Base-by-base conservation (phyloP, 2,797 vertebrate genomes). In the Perodicticus potto region DNA sequence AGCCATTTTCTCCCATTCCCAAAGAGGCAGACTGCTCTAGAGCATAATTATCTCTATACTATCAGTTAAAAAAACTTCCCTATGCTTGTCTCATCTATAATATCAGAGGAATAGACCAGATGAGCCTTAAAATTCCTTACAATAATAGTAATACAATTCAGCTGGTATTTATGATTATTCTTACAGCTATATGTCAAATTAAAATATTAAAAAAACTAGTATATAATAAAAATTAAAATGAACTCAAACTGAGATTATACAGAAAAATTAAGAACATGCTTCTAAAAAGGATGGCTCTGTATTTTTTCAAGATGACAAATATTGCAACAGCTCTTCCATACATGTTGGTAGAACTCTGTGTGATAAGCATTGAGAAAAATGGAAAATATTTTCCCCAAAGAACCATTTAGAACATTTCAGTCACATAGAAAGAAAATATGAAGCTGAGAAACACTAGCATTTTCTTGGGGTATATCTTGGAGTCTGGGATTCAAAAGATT, bases 401-500 rank as follows among this genome's bases (percentile, higher is more conserved):
- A 59, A 83, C 2, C 1, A 27, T 69, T 45, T 72, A 73, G 45
- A 73, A 34, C 34, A 53, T 83, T 86, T 77, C 69, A 86, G 53
- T 86, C 53, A 63, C 6, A 40, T 55, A 59, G 72, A 29, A 93
- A 67, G 53, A 86, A 91, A 93, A 87, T 69, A 77, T 43, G 49
- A 67, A 69, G 45, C 37, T 67, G 17, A 32, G n/a, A 12, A n/a
- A 93, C 10, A 65, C n/a, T 27, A 81, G 9, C 43, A 82, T 77
- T 61, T 80, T 76, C 32, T 93, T 83, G 37, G 61, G 83, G 61
- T 82, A 87, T 59, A 95, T n/a, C 78, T 86, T 27, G 43, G 84
- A 81, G 77, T 97, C 53, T 87, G 89, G 80, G n/a, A 20, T 77
- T 96, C 65, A 95, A 45, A 53, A 94, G 49, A 93, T 81, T 96